These are phyloP conservation scores for Euleptes europaea DNA, from an alignment of 2,113 vertebrate genomes.

Conservation along the genomic window DNA sequence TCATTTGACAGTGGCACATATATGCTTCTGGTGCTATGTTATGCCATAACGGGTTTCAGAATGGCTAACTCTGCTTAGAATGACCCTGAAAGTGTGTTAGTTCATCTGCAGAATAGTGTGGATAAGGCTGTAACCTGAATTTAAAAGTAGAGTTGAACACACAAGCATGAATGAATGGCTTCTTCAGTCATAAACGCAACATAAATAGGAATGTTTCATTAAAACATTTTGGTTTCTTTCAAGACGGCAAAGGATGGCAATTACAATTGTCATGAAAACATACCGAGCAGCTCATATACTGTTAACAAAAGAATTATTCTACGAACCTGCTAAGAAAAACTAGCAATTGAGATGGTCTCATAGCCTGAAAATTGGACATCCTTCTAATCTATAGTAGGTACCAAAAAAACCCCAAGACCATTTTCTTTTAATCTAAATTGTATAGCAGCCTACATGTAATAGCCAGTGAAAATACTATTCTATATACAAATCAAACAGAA, in stretches of 20 bases:
- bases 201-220: slow-evolving; percentile 66
- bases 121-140: slow-evolving; percentile 41
- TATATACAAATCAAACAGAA: slow-evolving; percentile 36
- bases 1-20: too few species aligned
- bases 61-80: too few species aligned
- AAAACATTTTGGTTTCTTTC: slow-evolving; percentile 68
- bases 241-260: slow-evolving; percentile 68
- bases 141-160: slow-evolving; percentile 56
- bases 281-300: slow-evolving; percentile 63
- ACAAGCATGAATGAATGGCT: slow-evolving; percentile 36
- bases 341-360: slow-evolving; percentile 50
- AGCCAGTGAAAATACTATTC: slow-evolving; percentile 50
- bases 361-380: slow-evolving; percentile 68
- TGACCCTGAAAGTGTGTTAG: background rate
- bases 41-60: too few species aligned
- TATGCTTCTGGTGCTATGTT: background rate
- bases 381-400: slow-evolving; percentile 58
- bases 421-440: slow-evolving; percentile 55
- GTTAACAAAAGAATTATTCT: slow-evolving; percentile 72
- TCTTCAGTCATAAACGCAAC: slow-evolving; percentile 57
- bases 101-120: background rate
- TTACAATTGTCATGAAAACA: slow-evolving; percentile 74
- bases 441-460: slow-evolving; percentile 41
- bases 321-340: slow-evolving; percentile 46
- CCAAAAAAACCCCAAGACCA: slow-evolving; percentile 30